Evolutionary conservation across 2,113 vertebrate species (phyloP).

Genomic region (Xenotilapia flavipinnis): DNA sequence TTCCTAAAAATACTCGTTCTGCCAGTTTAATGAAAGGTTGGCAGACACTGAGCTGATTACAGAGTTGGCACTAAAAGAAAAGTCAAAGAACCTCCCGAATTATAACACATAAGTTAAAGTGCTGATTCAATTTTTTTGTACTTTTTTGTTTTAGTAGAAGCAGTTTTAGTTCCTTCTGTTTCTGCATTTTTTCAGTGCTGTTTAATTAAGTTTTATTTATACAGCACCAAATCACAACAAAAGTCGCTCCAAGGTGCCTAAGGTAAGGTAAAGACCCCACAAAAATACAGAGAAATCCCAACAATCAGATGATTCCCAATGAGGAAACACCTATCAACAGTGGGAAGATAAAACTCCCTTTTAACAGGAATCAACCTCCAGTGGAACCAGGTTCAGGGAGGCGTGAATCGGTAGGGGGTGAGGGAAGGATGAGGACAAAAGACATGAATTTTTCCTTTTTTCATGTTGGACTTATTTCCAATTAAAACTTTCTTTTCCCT

Average conservation of each 20-base stretch:
- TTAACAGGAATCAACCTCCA: neutral
- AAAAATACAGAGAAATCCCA: neutral
- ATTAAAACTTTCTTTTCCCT: neutral
- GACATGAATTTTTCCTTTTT: neutral
- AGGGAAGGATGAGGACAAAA: neutral
- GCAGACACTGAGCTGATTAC: neutral
- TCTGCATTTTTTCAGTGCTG: neutral
- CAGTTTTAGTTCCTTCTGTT: neutral
- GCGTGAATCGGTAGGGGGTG: neutral
- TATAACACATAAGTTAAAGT: neutral
- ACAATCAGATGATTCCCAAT: neutral
- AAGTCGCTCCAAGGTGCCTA: neutral
- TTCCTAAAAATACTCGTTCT: neutral
- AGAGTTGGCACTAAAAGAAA: neutral
- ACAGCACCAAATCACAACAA: neutral
- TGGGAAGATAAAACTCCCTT: neutral
- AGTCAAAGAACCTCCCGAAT: neutral
- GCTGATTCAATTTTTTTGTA: neutral
- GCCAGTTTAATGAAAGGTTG: neutral
- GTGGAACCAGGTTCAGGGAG: neutral
- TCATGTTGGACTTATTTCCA: neutral
- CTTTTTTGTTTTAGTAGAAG: neutral
- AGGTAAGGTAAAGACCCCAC: neutral
- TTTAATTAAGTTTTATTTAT: neutral
- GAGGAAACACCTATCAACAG: neutral